Evolutionary conservation across 2,797 vertebrate genomes (phyloP), one percentile per base, ranked within the genome.

Genomic region (Borostomias antarcticus): DNA sequence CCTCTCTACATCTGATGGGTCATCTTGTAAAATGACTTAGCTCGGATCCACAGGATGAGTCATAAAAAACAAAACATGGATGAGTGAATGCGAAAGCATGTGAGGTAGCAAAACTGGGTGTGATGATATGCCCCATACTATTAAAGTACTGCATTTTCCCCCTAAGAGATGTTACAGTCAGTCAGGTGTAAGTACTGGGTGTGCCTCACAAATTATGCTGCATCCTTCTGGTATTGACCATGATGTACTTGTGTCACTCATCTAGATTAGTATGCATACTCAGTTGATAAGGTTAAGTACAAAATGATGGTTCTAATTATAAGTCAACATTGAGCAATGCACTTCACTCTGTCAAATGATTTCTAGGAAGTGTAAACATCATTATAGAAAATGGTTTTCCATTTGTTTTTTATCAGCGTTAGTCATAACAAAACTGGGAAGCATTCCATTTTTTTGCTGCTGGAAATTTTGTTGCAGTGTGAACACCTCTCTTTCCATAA

Each of bases 1-100:
- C n/a, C 33, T 40, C 72, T 56, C 45, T 68, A 62, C 78, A 76
- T 81, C 66, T 64, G 60, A 54, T 30, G 50, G 64, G 48, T 78
- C 69, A 79, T 77, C 13, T 19, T 6, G 15, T 74, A 70, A 79
- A 77, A 73, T 78, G n/a, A n/a, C n/a, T n/a, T 64, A 78, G 60
- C 61, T 40, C 58, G 17, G 40, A 45, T 17, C 15, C 40, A 59
- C 29, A 77, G 62, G 58, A 58, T 8, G 32, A 74, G 69, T 84
- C 68, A 70, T 85, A 64, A 72, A 43, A 69, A 83, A 79, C 77
- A 29, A 84, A 85, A 82, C 66, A 79, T 37, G 45, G 61, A 19
- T 78, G 77, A 81, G 75, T 81, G 45, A 75, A 52, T 43, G 23
- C 43, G 59, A 53, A 58, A 51, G 11, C 2, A 28, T 3, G 7